These are phyloP conservation scores for Smutsia temminckii DNA, from an alignment of 2,797 vertebrate species.

Conservation along the genomic window DNA sequence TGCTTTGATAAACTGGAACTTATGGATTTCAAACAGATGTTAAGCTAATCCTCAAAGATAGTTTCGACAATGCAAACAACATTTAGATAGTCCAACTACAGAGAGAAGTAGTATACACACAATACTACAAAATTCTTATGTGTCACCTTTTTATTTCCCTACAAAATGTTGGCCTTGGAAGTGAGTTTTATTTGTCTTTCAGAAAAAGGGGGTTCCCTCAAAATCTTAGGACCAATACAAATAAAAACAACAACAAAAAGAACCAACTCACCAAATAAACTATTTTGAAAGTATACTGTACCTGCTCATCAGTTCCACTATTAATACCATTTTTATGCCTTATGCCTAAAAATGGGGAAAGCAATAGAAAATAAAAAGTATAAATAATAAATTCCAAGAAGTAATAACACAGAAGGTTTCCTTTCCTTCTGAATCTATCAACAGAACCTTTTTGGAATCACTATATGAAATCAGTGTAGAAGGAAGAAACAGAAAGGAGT, in stretches of 20 bases:
- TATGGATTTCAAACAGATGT: slow-evolving; percentile 58
- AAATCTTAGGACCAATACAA: slow-evolving; percentile 4
- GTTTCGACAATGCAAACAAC: slow-evolving; percentile 29
- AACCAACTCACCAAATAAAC: slow-evolving; percentile 11
- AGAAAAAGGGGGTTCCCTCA: background rate
- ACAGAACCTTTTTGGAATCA: background rate
- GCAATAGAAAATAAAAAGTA: background rate
- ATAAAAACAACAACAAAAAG: background rate
- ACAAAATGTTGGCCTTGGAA: slow-evolving; percentile 6
- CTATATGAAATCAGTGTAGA: background rate
- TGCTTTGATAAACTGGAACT: slow-evolving; percentile 63
- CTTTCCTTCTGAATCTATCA: background rate
- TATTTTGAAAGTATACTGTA: background rate
- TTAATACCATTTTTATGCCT: background rate
- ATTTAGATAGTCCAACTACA: slow-evolving; percentile 21
- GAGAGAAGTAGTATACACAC: background rate
- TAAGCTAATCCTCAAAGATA: slow-evolving; percentile 69
- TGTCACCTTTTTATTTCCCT: background rate
- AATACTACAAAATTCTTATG: background rate
- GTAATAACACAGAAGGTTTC: background rate
- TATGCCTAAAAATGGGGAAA: background rate
- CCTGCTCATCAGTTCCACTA: background rate
- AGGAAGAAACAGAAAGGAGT: background rate
- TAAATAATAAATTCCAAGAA: background rate
- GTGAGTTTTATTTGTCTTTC: background rate